Evolutionary conservation across 2,888 invertebrate species (phyloP).

Genomic region (Andrena haemorrhoa): DNA sequence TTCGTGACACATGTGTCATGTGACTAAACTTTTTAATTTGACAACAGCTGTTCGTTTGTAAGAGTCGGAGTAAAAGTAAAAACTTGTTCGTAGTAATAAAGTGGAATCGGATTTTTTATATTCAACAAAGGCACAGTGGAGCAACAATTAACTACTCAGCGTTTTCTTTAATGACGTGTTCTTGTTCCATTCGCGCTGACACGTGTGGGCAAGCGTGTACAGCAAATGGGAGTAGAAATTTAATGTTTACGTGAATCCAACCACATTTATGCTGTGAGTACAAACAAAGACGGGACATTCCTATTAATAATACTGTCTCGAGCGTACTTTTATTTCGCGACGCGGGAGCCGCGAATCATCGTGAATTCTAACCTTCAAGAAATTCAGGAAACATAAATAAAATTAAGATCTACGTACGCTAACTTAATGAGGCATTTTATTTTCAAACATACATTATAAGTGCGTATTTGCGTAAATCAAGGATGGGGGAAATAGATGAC

Average conservation of each 20-base stretch:
- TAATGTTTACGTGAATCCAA: neutral
- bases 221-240: neutral
- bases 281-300: neutral
- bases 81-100: neutral
- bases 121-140: neutral
- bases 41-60: neutral
- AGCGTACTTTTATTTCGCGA: neutral
- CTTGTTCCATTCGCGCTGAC: neutral
- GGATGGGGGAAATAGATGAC: neutral
- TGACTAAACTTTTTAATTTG: neutral
- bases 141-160: neutral
- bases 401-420: neutral
- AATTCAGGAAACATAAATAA: neutral
- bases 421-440: neutral
- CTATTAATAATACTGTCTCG: neutral
- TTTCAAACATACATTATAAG: neutral
- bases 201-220: neutral
- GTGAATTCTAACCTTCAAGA: conserved; percentile 32
- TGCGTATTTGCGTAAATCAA: conserved; percentile 5
- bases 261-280: neutral
- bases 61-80: neutral
- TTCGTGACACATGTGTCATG: conserved; percentile 13
- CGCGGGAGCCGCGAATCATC: neutral
- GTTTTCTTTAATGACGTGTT: conserved; percentile 10
- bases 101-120: neutral